These are phyloP conservation scores for Brachypalpus laphriformis DNA, from an alignment of 2,888 invertebrate genomes.

Conservation along the genomic window DNA sequence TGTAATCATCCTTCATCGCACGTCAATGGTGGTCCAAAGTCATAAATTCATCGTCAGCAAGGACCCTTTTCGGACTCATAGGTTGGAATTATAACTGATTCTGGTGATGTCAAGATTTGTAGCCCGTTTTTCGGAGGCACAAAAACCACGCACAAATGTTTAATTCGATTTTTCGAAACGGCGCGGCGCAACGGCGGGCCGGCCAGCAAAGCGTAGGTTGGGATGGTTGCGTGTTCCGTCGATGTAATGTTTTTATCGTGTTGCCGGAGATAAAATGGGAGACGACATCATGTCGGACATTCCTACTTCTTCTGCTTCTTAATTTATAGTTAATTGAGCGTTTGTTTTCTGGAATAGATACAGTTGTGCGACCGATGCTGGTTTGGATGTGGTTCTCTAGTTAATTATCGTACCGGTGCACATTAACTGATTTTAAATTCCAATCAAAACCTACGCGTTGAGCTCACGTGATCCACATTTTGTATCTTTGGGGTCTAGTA, in stretches of 20 bases:
- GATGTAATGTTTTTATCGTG: conserved; percentile 66
- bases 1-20: conserved; percentile 64
- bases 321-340: conserved; percentile 69
- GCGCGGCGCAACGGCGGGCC: neutral
- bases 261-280: conserved; percentile 59
- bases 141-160: conserved; percentile 47
- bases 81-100: conserved; percentile 47
- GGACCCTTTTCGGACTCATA: conserved; percentile 44
- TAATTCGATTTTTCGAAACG: conserved; percentile 43
- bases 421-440: conserved; percentile 49
- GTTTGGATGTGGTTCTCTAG: neutral
- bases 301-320: conserved; percentile 50
- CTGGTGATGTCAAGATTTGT: conserved; percentile 45
- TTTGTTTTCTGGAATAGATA: conserved; percentile 41
- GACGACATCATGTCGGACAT: conserved; percentile 70
- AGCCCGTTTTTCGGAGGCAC: conserved; percentile 25
- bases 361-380: conserved; percentile 16
- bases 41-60: conserved; percentile 71
- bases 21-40: conserved; percentile 72
- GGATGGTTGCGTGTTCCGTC: conserved; percentile 60
- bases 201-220: conserved; percentile 34
- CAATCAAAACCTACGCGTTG: conserved; percentile 42
- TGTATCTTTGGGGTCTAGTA: neutral
- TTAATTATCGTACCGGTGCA: conserved; percentile 39
- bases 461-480: conserved; percentile 36